A percentile compares a stretch with the other conserved stretches of the same genome.
These are phyloP conservation scores for Cheilinus undulatus DNA, from an alignment of 2,113 vertebrate species.

Conservation along the genomic window DNA sequence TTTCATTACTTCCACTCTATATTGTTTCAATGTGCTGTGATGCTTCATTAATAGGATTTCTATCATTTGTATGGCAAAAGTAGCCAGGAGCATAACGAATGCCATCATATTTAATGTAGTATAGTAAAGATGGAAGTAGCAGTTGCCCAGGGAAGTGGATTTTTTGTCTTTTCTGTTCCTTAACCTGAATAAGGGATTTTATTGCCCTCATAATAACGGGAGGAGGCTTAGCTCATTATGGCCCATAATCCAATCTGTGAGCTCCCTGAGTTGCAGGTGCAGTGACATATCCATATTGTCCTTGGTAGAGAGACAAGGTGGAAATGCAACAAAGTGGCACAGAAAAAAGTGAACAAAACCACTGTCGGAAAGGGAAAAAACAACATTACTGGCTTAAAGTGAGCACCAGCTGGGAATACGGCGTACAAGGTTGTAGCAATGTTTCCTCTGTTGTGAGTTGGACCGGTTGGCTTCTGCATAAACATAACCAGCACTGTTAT, in stretches of 20 bases:
- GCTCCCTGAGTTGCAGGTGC: slow-evolving; percentile 50
- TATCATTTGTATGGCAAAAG: slow-evolving; percentile 1
- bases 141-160: slow-evolving; percentile 14
- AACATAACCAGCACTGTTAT: background rate
- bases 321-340: slow-evolving; percentile 25
- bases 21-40: background rate
- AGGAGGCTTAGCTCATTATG: slow-evolving; percentile 67
- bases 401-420: slow-evolving; percentile 40
- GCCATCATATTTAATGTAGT: background rate
- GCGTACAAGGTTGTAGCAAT: slow-evolving; percentile 30
- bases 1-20: slow-evolving; percentile 1
- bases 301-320: slow-evolving; percentile 56
- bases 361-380: slow-evolving; percentile 14
- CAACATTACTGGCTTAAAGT: slow-evolving; percentile 29
- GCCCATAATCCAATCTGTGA: slow-evolving; percentile 69
- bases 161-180: slow-evolving; percentile 48
- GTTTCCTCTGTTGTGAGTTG: slow-evolving; percentile 32
- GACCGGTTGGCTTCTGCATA: slow-evolving; percentile 19
- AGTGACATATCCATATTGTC: slow-evolving; percentile 70
- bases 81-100: slow-evolving; percentile 4
- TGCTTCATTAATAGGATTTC: slow-evolving; percentile 6
- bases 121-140: slow-evolving; percentile 4
- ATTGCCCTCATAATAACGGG: slow-evolving; percentile 64
- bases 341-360: slow-evolving; percentile 42
- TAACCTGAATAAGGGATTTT: slow-evolving; percentile 58